phyloP scores from a whole-genome alignment of 2,797 vertebrate genomes.

The Sebastes minor region DNA sequence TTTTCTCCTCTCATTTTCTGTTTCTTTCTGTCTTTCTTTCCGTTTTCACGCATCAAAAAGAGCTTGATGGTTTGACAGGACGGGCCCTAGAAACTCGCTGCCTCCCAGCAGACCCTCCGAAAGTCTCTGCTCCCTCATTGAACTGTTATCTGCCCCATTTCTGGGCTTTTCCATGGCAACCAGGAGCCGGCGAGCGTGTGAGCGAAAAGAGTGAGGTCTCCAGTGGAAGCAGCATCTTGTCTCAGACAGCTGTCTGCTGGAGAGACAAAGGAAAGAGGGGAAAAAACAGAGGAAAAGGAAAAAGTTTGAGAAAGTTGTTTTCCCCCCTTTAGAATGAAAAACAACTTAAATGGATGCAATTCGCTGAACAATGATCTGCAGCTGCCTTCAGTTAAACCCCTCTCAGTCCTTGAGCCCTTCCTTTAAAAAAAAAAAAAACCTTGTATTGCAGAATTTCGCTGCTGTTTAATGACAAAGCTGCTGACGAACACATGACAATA shows the following conservation, averaged over 20 bases:
- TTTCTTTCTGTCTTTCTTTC: constrained; percentile 44
- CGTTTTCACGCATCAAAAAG: constrained; percentile 78
- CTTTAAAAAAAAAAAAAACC: not conserved
- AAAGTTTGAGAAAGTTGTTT: constrained; percentile 69
- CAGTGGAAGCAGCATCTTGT: constrained; percentile 75
- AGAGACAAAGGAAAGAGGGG: constrained; percentile 55
- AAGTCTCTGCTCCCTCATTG: constrained; percentile 80
- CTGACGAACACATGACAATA: constrained; percentile 1
- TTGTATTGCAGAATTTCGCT: not conserved
- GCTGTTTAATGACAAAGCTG: not conserved
- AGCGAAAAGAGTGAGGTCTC: constrained; percentile 74
- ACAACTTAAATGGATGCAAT: constrained; percentile 44
- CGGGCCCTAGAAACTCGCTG: constrained; percentile 72
- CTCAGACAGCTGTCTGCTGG: constrained; percentile 79
- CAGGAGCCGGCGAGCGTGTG: constrained; percentile 63
- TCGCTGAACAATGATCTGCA: constrained; percentile 16
- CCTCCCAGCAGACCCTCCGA: constrained; percentile 75
- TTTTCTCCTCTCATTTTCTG: constrained; percentile 17
- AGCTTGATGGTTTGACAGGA: constrained; percentile 82
- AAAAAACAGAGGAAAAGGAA: not conserved
- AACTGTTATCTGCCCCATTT: constrained; percentile 84
- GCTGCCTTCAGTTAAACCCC: not conserved
- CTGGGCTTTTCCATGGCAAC: constrained; percentile 82
- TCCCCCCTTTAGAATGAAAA: constrained; percentile 44
- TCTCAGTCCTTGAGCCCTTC: not conserved